Evolutionary conservation across 2,113 vertebrate genomes (phyloP).

Genomic region (Tricholaema leucomelas): DNA sequence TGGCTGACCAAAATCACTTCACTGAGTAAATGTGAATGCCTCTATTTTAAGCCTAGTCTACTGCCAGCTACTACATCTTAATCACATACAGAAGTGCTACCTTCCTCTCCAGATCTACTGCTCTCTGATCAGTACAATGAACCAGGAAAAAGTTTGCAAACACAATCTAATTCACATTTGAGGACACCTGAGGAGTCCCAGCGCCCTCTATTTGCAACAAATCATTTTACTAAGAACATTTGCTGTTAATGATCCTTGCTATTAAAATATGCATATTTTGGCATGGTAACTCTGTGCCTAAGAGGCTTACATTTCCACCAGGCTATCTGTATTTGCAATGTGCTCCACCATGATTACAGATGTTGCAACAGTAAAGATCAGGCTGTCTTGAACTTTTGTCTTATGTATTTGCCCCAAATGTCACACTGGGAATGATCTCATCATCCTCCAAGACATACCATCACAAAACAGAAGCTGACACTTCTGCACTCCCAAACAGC

Average conservation of each 20-base stretch:
- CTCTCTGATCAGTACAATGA: constrained; percentile 32
- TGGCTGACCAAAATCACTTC: neutral
- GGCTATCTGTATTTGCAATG: neutral
- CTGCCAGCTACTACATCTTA: neutral
- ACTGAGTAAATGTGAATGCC: neutral
- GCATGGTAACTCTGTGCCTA: constrained; percentile 23
- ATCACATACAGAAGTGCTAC: neutral
- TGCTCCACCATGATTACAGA: neutral
- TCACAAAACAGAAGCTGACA: neutral
- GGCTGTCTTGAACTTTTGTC: neutral
- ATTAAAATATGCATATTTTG: constrained; percentile 55
- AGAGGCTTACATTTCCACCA: neutral
- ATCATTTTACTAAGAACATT: constrained; percentile 60
- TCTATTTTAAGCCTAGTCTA: neutral
- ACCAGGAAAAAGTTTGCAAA: constrained; percentile 49
- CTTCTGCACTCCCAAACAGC: neutral
- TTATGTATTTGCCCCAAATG: neutral
- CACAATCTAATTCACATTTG: constrained; percentile 50
- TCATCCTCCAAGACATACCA: neutral
- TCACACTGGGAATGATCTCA: neutral
- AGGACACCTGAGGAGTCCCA: constrained; percentile 53
- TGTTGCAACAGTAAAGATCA: neutral
- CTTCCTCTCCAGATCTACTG: neutral
- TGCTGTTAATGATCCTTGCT: constrained; percentile 60
- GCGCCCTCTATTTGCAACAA: constrained; percentile 62